Evolutionary conservation across 1,140 invertebrate species (phyloP), one percentile per base, ranked within the genome.

Genomic region (Drosophila santomea): DNA sequence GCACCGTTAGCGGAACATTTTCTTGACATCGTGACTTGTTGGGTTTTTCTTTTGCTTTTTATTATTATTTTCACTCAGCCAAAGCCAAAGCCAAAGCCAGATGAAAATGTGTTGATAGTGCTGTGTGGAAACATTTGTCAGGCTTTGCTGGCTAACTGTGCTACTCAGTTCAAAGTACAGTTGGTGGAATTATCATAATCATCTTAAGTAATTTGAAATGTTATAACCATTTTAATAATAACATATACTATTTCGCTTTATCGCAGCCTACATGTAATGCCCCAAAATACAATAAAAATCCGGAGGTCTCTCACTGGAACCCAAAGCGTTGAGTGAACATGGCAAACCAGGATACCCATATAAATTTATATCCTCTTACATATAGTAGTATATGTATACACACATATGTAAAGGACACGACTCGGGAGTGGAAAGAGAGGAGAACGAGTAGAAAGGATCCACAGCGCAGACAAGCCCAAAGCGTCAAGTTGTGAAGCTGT

Each of bases 401-500:
- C 35, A 64, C 38, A 63, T 68, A 76, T 61, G 39, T 61, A 64
- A 45, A 61, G n/a, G 28, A 12, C 14, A 43, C 14, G 20, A 68
- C 10, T 43, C 23, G 6, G 36, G n/a, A 47, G 32, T 41, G 41
- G 10, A 54, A 25, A 45, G 5, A 4, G 6, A 4, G 35, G 56
- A 12, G 23, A 32, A 55, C 7, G 41, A 45, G 60, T 17, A 12
- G 4, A 32, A 45, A 58, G 50, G 47, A 48, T 50, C 47, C 50
- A 20, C 51, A 48, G 41, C 32, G 58, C 54, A 66, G 68, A 51
- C 60, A 79, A 69, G 56, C 79, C 75, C 58, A 67, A 86, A 67
- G 86, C 86, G 82, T 88, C 83, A 88, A 88, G 79, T 89, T 88
- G 83, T 88, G 83, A 88, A 88, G 83, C 78, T 86, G 82, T 91